Evolutionary conservation across 2,113 vertebrate species (phyloP), one percentile per base, ranked within the genome.

Genomic region (Grantiella picta): DNA sequence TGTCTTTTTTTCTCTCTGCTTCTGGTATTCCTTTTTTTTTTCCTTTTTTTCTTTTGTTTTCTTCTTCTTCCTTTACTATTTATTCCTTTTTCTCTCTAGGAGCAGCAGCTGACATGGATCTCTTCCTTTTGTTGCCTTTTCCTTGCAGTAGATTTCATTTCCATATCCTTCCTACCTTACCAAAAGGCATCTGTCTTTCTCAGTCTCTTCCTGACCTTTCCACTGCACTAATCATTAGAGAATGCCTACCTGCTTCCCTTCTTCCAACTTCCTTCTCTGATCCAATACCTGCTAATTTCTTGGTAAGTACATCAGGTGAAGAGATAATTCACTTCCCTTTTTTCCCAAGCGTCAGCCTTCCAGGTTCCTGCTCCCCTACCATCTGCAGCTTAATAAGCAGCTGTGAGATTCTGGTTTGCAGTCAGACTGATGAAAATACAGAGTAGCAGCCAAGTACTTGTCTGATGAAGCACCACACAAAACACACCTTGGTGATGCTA

Each of bases 251-350:
- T 89, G 42, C 92, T 92, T 92, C 87, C 73, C 85, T 94, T 84
- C 75, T 79, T 94, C 70, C 80, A 93, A 4, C 97, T 98, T 98
- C 93, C 82, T 98, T 98, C 95, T 95, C 82, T 91, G 89, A 83
- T 66, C 81, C 91, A 93, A 52, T 86, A n/a, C 44, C 84, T 89
- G 94, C 91, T 73, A 42, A 61, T 72, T 79, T 87, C 56, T 84
- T 61, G 92, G 95, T 97, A 96, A 96, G 96, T 97, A 96, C 54
- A 29, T 31, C 56, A 61, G 56, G 7, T 28, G 31, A 95, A 65
- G 70, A 68, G n/a, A 35, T 86, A 70, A 72, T 52, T 82, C 5
- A 2, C 35, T 92, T 79, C n/a, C 36, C 21, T 52, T 16, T 76
- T 8, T 66, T 60, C 31, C 5, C 10, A 33, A 45, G 70, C 20